Conservation (phyloP, 2,797 vertebrate genomes). For the Pteronotus mesoamericanus region DNA sequence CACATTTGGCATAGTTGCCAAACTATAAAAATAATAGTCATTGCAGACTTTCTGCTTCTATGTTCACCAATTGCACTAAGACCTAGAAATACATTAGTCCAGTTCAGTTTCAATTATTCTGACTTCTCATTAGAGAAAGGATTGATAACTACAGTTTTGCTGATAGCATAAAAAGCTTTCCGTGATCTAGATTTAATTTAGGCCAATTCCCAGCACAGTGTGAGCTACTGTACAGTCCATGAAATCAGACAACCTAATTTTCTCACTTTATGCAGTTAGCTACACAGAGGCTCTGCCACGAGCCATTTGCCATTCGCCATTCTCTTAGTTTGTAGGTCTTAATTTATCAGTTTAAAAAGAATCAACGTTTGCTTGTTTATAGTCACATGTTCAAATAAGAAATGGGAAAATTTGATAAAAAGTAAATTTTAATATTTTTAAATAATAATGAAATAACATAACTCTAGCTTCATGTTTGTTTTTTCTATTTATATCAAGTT, state of each 20-base stretch:
- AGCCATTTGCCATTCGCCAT: neutral
- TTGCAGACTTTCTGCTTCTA: constrained; percentile 35
- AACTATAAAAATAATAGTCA: constrained; percentile 58
- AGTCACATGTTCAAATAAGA: neutral
- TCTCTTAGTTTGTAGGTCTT: neutral
- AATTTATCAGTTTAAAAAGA: constrained; percentile 16
- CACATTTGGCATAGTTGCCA: constrained; percentile 45
- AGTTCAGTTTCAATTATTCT: constrained; percentile 54
- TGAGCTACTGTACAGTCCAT: constrained; percentile 9
- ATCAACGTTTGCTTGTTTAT: neutral
- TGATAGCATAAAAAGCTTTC: constrained; percentile 58
- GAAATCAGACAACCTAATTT: constrained; percentile 43
- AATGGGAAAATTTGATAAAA: neutral
- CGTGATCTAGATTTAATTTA: constrained; percentile 64
- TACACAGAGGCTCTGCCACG: neutral
- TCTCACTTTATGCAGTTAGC: neutral
- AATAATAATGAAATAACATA: neutral
- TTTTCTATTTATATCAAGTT: constrained; percentile 9
- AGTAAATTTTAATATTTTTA: neutral
- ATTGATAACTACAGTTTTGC: constrained; percentile 60
- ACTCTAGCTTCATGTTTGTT: neutral
- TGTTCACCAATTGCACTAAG: constrained; percentile 30
- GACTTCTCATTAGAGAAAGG: constrained; percentile 66
- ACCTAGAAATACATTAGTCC: constrained; percentile 48
- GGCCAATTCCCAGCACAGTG: constrained; percentile 26